Evolutionary conservation across 1,140 invertebrate species (phyloP), one percentile per base, ranked within the genome.

Genomic region (Zaprionus taronus): DNA sequence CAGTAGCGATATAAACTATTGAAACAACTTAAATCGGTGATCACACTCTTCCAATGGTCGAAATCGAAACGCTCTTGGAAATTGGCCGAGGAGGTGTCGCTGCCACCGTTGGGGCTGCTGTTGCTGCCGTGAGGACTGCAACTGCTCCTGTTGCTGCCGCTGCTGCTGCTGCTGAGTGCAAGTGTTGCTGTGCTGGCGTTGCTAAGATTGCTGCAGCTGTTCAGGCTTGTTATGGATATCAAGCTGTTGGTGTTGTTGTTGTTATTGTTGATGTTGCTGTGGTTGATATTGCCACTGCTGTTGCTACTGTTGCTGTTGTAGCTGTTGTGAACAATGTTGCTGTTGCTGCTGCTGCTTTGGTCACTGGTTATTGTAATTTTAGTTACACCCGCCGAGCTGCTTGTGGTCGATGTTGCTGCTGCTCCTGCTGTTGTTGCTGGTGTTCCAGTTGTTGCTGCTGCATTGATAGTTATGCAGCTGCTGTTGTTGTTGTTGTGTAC

Each of bases 11-110:
- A 92, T 4, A 93, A 51, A 11, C 87, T 85, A 62, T 91, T 77
- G 41, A 93, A 82, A 56, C 92, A 93, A 71, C 86, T 91, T 28
- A 92, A 79, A 51, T 93, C 91, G 36, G 83, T 91, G 15, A 93
- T 66, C 20, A 92, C 36, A 9, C 83, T 85, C 67, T 93, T 92
- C 78, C 87, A 89, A 51, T 91, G 79, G 53, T 87, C 80, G 38
- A 93, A 91, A 57, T 91, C 91, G 70, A 92, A 92, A 9, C 85
- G 84, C 53, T 92, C 84, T 47, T 92, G 91, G 47, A 92, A 92
- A 66, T 91, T 91, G n/a, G 83, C 84, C 14, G 91, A 92, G 4
- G 87, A 91, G 11, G 91, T 92, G 60, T 92, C 91, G 80, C 91
- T 92, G 61, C 49, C 47, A 62, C 60, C 57, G 63, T 67, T 79